phyloP scores from a whole-genome alignment of 2,888 invertebrate species.

The Amiota mariae region DNA sequence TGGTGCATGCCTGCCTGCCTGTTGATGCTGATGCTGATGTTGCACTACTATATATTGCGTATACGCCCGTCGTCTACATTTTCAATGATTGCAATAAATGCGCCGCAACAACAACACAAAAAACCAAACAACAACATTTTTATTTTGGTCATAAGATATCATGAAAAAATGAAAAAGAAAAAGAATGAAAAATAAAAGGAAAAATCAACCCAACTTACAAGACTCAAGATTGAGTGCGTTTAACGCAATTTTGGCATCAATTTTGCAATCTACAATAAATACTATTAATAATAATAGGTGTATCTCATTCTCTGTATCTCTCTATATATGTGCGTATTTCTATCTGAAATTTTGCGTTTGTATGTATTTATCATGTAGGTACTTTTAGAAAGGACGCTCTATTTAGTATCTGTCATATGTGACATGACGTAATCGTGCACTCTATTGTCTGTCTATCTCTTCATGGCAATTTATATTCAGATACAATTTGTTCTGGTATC shows the following conservation, averaged over 20 bases:
- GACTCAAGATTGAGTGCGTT: slow-evolving; percentile 8
- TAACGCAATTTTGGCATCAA: slow-evolving; percentile 19
- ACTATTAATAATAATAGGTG: no score
- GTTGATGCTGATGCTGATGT: slow-evolving; percentile 13
- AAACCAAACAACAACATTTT: background rate
- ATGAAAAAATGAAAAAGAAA: background rate
- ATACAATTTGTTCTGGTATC: no score
- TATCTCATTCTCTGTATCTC: no score
- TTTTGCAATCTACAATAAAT: slow-evolving; percentile 14
- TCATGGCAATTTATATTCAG: no score
- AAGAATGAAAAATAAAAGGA: no score
- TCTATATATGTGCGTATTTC: background rate
- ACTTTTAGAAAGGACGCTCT: slow-evolving; percentile 51
- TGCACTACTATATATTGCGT: slow-evolving; percentile 59
- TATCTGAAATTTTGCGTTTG: background rate
- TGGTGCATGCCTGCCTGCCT: background rate
- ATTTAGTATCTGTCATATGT: slow-evolving; percentile 35
- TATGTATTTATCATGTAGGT: background rate
- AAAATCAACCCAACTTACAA: no score
- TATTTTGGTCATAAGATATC: slow-evolving; percentile 14
- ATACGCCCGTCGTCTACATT: slow-evolving; percentile 51
- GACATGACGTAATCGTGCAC: background rate
- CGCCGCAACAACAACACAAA: background rate
- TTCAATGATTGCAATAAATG: slow-evolving; percentile 19
- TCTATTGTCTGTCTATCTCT: slow-evolving; percentile 9